phyloP scores from a whole-genome alignment of 2,888 invertebrate genomes.

The Cyclophora albipunctata region DNA sequence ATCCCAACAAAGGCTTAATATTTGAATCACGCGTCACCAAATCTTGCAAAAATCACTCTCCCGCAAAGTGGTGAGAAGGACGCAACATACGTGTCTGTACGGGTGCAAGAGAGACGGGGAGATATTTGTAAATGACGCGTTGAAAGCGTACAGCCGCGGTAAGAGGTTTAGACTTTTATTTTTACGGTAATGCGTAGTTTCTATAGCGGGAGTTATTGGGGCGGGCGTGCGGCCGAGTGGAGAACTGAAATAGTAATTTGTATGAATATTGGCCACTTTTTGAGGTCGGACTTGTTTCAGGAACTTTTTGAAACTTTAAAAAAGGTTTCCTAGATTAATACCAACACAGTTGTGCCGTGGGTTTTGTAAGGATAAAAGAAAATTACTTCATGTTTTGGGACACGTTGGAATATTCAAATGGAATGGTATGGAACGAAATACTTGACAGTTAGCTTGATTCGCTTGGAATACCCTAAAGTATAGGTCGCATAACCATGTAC shows the following conservation, averaged over 20 bases:
- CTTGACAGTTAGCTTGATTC: too few relatives aligned
- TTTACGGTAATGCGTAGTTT: conserved; percentile 56
- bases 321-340: too few relatives aligned
- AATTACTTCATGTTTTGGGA: too few relatives aligned
- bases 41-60: conserved; percentile 48
- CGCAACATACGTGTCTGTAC: conserved; percentile 5
- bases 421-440: too few relatives aligned
- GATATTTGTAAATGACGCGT: conserved; percentile 29
- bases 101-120: conserved; percentile 22
- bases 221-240: conserved; percentile 25
- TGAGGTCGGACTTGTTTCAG: too few relatives aligned
- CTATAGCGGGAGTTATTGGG: conserved; percentile 38
- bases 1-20: conserved; percentile 22
- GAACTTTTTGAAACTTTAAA: too few relatives aligned
- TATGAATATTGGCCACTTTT: conserved; percentile 20
- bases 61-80: conserved; percentile 3
- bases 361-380: too few relatives aligned
- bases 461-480: too few relatives aligned
- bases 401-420: too few relatives aligned
- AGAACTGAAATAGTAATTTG: conserved; percentile 33
- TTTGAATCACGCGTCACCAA: conserved; percentile 41
- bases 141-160: conserved; percentile 35
- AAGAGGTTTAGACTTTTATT: conserved; percentile 58
- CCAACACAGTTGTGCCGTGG: too few relatives aligned
- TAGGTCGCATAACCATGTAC: too few relatives aligned